These are phyloP conservation scores for Dipus sagitta DNA, from an alignment of 2,797 vertebrate species.

Conservation along the genomic window DNA sequence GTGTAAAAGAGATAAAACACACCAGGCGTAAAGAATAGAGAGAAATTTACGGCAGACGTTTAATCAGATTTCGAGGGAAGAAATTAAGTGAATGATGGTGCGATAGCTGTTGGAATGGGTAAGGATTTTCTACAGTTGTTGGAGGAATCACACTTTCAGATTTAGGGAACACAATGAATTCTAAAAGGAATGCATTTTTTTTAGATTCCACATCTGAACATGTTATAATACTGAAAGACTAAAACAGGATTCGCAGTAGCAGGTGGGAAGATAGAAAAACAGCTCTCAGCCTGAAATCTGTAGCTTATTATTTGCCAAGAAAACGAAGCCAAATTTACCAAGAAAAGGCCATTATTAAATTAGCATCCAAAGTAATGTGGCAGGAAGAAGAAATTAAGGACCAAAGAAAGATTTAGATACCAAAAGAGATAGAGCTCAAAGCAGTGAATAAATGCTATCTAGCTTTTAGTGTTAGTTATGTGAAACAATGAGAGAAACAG, in stretches of 20 bases:
- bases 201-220: background rate
- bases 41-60: background rate
- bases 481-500: background rate
- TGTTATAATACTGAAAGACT: background rate
- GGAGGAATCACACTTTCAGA: slow-evolving; percentile 23
- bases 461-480: background rate
- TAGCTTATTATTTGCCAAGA: slow-evolving; percentile 17
- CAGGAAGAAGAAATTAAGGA: background rate
- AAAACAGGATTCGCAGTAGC: background rate
- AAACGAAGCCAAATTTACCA: background rate
- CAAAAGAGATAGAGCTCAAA: background rate
- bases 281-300: background rate
- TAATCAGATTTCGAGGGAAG: slow-evolving; percentile 1
- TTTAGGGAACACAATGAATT: slow-evolving; percentile 21
- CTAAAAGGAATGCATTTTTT: background rate
- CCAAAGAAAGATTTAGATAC: background rate
- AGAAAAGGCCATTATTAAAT: background rate
- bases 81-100: background rate
- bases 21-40: background rate
- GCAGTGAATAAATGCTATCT: background rate
- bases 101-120: background rate
- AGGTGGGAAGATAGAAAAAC: background rate
- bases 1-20: background rate
- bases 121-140: background rate
- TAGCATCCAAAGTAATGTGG: background rate